A percentile compares a stretch with the other conserved stretches of the same genome.
These are phyloP conservation scores for Nephrotoma guestfalica DNA, from an alignment of 2,888 invertebrate genomes.

Conservation along the genomic window DNA sequence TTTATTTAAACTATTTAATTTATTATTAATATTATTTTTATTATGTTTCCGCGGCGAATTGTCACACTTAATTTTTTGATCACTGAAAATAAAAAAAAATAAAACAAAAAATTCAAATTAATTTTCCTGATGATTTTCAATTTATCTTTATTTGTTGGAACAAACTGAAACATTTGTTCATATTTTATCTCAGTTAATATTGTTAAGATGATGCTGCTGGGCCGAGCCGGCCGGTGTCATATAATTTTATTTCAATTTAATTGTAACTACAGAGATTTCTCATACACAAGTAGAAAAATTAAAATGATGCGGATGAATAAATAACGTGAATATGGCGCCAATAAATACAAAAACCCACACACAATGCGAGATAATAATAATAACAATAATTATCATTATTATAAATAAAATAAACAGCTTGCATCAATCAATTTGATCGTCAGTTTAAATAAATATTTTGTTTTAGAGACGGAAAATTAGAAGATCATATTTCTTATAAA, in stretches of 20 bases:
- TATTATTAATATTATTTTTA: background rate
- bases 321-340: background rate
- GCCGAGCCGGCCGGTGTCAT: background rate
- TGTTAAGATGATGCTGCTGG: background rate
- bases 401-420: constrained; percentile 3
- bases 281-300: background rate
- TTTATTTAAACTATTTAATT: background rate
- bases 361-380: background rate
- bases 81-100: constrained; percentile 31
- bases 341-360: background rate
- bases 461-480: background rate
- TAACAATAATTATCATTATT: background rate
- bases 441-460: background rate
- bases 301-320: background rate
- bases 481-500: background rate
- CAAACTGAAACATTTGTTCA: background rate
- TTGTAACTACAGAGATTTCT: constrained; percentile 3
- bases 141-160: background rate
- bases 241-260: background rate
- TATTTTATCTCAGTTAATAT: background rate
- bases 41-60: constrained; percentile 30
- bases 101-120: background rate
- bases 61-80: constrained; percentile 38
- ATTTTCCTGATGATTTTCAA: background rate
- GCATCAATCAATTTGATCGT: background rate